Percentiles rank a stretch among this genome's conserved stretches.
phyloP scores from a whole-genome alignment of 2,797 vertebrate genomes.

The Taeniopygia guttata region DNA sequence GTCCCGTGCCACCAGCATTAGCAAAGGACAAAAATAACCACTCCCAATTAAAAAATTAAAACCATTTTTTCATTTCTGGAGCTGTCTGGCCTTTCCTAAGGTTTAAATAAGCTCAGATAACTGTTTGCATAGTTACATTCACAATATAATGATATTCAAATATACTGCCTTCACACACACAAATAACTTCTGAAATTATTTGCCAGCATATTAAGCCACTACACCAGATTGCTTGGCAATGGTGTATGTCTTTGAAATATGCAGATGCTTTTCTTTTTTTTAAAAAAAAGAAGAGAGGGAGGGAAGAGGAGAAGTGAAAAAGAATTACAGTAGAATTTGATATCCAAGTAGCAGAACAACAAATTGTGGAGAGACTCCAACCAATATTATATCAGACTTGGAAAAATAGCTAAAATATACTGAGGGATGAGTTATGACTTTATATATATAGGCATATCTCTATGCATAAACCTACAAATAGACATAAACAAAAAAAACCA shows the following conservation, averaged over 20 bases:
- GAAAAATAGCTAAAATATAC: constrained; percentile 11
- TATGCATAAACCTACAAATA: neutral
- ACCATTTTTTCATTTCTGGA: constrained; percentile 11
- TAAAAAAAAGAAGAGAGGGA: constrained; percentile 40
- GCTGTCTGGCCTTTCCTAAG: constrained; percentile 20
- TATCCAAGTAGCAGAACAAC: constrained; percentile 46
- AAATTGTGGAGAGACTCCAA: constrained; percentile 17
- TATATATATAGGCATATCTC: neutral
- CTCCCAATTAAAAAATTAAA: neutral
- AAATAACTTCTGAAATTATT: constrained; percentile 73
- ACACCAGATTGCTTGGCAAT: constrained; percentile 74
- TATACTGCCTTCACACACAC: constrained; percentile 63
- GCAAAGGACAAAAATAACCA: neutral
- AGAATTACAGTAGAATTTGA: constrained; percentile 63
- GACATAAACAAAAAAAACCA: neutral
- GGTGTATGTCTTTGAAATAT: constrained; percentile 63
- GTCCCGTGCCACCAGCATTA: neutral
- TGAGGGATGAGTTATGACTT: neutral
- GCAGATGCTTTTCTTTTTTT: constrained; percentile 70
- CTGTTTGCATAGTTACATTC: constrained; percentile 42
- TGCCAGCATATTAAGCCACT: constrained; percentile 70
- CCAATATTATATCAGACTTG: neutral
- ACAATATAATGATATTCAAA: constrained; percentile 70
- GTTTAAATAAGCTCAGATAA: constrained; percentile 53
- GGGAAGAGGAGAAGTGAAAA: constrained; percentile 47